Conservation (phyloP, 2,797 vertebrate genomes). For the Heterohyrax brucei region DNA sequence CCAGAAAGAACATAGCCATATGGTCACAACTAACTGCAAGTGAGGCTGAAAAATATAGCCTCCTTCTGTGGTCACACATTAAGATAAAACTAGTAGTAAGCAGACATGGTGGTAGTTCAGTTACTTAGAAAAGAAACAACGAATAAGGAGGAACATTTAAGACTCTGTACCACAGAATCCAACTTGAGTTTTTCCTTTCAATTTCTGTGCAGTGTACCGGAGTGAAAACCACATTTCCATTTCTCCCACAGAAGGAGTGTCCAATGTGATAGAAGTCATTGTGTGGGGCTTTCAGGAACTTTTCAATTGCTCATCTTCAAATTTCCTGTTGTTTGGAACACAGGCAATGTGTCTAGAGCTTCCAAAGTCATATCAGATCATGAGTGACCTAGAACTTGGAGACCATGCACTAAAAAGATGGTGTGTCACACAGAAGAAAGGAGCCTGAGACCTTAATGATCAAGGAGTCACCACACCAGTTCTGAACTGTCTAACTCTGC, state of each 20-base stretch:
- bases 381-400: not conserved
- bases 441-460: not conserved
- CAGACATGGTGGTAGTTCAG: not conserved
- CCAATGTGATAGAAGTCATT: not conserved
- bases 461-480: not conserved
- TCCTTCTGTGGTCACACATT: not conserved
- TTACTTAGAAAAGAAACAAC: not conserved
- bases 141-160: not conserved
- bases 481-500: not conserved
- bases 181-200: not conserved
- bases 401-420: not conserved
- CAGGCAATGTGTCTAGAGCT: not conserved
- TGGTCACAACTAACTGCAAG: not conserved
- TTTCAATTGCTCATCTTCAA: not conserved
- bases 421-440: not conserved
- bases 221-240: not conserved
- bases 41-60: not conserved
- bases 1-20: not conserved
- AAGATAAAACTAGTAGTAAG: not conserved
- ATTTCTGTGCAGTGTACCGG: not conserved
- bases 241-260: not conserved
- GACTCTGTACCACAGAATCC: constrained; percentile 13
- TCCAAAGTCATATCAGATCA: not conserved
- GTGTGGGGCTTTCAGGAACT: not conserved
- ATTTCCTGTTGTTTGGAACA: constrained; percentile 23